Percentiles rank a stretch among this genome's conserved stretches.
Evolutionary conservation across 2,888 invertebrate species (phyloP).

Genomic region (Lomographa bimaculata): DNA sequence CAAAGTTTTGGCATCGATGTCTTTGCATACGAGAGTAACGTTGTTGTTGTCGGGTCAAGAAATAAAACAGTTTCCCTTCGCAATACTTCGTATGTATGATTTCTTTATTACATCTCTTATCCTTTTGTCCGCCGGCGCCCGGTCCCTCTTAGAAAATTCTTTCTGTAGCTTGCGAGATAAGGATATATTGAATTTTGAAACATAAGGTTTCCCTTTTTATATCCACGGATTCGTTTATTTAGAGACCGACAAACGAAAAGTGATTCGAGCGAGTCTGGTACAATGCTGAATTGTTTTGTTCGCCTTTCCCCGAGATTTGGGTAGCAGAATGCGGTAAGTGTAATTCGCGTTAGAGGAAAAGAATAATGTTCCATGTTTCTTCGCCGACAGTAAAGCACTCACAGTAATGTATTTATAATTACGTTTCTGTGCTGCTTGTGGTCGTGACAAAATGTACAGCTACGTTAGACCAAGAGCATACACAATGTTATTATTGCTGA

Average conservation of each 20-base stretch:
- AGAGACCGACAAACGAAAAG: slow-evolving; percentile 27
- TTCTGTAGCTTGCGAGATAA: slow-evolving; percentile 58
- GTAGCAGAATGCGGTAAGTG: slow-evolving; percentile 21
- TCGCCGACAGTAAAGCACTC: slow-evolving; percentile 63
- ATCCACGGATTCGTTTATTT: slow-evolving; percentile 37
- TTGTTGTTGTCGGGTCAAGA: slow-evolving; percentile 26
- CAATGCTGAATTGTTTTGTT: slow-evolving; percentile 22
- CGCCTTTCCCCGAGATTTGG: slow-evolving; percentile 25
- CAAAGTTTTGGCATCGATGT: slow-evolving; percentile 36
- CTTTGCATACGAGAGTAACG: slow-evolving; percentile 22
- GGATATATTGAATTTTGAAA: slow-evolving; percentile 75
- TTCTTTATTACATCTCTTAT: slow-evolving; percentile 69
- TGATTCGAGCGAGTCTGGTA: slow-evolving; percentile 21
- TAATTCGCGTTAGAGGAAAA: slow-evolving; percentile 30
- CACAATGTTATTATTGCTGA: slow-evolving; percentile 22
- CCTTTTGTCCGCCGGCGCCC: slow-evolving; percentile 57
- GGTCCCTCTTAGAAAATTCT: slow-evolving; percentile 54
- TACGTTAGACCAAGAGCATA: slow-evolving; percentile 28
- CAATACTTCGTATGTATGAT: slow-evolving; percentile 70
- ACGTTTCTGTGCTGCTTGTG: slow-evolving; percentile 61
- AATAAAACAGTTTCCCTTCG: slow-evolving; percentile 72
- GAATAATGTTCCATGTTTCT: slow-evolving; percentile 47
- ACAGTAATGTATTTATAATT: slow-evolving; percentile 79
- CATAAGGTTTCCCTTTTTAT: slow-evolving; percentile 67
- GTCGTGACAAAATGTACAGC: slow-evolving; percentile 55